Base-by-base conservation (phyloP, 2,113 vertebrate species). In the Cygnus buccinator region DNA sequence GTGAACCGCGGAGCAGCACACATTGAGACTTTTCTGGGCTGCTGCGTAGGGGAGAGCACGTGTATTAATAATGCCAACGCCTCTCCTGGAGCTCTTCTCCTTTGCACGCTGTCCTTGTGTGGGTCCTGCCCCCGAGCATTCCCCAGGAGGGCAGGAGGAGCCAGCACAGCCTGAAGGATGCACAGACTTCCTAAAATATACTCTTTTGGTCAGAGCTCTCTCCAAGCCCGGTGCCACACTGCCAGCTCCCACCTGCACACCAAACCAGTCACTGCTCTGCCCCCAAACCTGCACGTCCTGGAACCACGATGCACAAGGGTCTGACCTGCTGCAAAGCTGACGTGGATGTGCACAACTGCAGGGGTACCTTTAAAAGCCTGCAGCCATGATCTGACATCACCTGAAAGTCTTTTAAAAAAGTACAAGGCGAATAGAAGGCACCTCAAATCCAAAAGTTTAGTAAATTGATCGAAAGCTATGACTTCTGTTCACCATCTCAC, bases 341-440 rank as follows among this genome's bases (percentile, higher is more conserved):
- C 25, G 1, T 0, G 7, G 4, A 0, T 0, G 8, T 5, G 43
- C 7, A 19, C 3, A 77, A 44, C 58, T 48, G 19, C 0, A 31
- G 25, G 55, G 78, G n/a, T 29, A 13, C 10, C 46, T 1, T 3
- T 22, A 31, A 31, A 85, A 63, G 57, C 31, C 28, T 37, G 21
- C n/a, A 61, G 3, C 33, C 35, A 2, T 0, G 0, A 29, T 1
- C 62, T 5, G 11, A 57, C 22, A 25, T 43, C 39, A 12, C 9
- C 37, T 25, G 21, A 22, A 28, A 57, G 37, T 12, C 52, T 65
- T 8, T 13, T 5, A 11, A 48, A 86, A 86, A 70, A 33, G 4
- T 33, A 62, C 26, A 48, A 70, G 26, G 44, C 35, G 83, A 73
- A 52, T 16, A 65, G 55, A 76, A 80, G 26, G 31, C 39, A 33